Evolutionary conservation across 2,113 vertebrate species (phyloP), one percentile per base, ranked within the genome.

Genomic region (Mus musculus): DNA sequence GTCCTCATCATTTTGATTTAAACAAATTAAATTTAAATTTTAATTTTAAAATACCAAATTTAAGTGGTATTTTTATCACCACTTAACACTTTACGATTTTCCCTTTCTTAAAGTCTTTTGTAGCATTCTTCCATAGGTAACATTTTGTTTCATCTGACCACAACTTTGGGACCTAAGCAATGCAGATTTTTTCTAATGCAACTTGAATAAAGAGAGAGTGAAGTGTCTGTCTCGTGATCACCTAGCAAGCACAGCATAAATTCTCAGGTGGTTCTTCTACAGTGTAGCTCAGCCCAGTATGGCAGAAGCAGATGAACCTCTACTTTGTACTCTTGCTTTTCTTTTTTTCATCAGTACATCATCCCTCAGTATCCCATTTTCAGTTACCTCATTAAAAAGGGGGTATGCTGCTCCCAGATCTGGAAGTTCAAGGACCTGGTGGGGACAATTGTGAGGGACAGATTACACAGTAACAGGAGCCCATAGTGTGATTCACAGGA

Each of bases 61-160:
- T 49, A 49, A 49, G 49, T 49, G 49, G 49, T 49, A 46, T 36
- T 59, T 59, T 8, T 2, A 42, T 89, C 76, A 72, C 42, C 59
- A 20, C 84, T 69, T 90, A 49, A 90, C 77, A 19, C 30, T 26
- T 49, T 13, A 56, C 8, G 24, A 63, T 2, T 30, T 85, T 80
- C 42, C 30, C 42, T 77, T 76, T 72, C 63, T 22, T 24, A 61
- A 76, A 46, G 82, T 3, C 30, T 20, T 65, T 92, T 39, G 65
- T 90, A 76, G 49, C 84, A 73, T 88, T 78, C 39, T 90, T 46
- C 2, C 17, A 39, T 84, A 26, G 0, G 24, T 46, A 78, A 46
- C 86, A 39, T 90, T 95, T 82, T 22, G 52, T 42, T 93, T 84
- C 9, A 91, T 91, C 28, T 95, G 54, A 77, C 42, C 5, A 30